A percentile compares a stretch with the other conserved stretches of the same genome.
These are phyloP conservation scores for Heliocidaris tuberculata DNA, from an alignment of 35 echinoderm and acorn worm species.

Conservation along the genomic window DNA sequence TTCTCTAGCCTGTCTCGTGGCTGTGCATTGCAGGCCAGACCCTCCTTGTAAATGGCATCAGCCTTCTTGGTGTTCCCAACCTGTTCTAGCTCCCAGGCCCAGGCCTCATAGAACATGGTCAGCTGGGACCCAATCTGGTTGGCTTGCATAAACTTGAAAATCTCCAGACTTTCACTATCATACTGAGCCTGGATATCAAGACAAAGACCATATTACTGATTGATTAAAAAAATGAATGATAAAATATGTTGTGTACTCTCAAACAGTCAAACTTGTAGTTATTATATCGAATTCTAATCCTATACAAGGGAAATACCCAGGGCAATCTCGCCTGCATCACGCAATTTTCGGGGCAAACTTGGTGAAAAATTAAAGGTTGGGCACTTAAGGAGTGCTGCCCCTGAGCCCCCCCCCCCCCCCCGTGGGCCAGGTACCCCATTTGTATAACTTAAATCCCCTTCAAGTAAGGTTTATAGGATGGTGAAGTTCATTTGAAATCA, in stretches of 20 bases:
- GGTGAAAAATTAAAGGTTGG: too few relatives aligned
- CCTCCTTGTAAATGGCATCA: slow-evolving; percentile 75
- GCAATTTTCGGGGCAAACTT: too few relatives aligned
- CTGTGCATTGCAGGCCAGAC: slow-evolving; percentile 64
- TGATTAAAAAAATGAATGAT: not conserved
- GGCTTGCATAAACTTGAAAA: slow-evolving; percentile 86
- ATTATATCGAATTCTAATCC: not conserved
- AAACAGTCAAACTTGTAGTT: too few relatives aligned
- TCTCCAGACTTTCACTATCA: slow-evolving; percentile 50
- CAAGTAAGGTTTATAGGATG: too few relatives aligned
- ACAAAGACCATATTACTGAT: not conserved
- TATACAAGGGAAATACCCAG: too few relatives aligned
- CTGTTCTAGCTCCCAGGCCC: slow-evolving; percentile 85
- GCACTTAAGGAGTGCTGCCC: too few relatives aligned
- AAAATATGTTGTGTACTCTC: not conserved
- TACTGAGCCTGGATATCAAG: slow-evolving; percentile 20
- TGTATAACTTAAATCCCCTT: too few relatives aligned
- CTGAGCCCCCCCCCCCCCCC: too few relatives aligned
- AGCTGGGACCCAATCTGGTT: slow-evolving; percentile 70
- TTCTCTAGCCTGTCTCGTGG: slow-evolving; percentile 63
- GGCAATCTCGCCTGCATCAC: too few relatives aligned
- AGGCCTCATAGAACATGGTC: slow-evolving; percentile 82
- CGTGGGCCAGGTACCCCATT: too few relatives aligned
- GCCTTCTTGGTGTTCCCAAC: slow-evolving; percentile 90
- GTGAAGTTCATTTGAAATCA: too few relatives aligned